Conservation (phyloP, 1,140 invertebrate genomes). For the Octopus sinensis region DNA sequence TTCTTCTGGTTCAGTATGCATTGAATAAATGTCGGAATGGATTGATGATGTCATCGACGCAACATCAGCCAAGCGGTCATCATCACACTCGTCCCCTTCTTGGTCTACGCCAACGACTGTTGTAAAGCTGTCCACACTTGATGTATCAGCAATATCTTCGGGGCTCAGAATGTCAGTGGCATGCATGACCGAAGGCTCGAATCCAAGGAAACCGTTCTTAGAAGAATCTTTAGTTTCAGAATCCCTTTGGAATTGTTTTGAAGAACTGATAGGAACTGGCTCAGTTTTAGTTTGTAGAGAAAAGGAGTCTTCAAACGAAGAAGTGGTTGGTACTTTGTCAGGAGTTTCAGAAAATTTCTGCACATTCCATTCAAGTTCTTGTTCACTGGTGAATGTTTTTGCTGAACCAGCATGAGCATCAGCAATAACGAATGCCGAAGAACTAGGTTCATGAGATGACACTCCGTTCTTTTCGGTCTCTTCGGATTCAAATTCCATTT, state of each 20-base stretch:
- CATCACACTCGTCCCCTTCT: conserved; percentile 76
- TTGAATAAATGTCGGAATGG: conserved; percentile 51
- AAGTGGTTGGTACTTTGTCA: neutral
- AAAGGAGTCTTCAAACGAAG: conserved; percentile 18
- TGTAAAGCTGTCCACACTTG: conserved; percentile 81
- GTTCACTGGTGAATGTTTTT: conserved; percentile 2
- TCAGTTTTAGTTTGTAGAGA: conserved; percentile 25
- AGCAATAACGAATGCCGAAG: neutral
- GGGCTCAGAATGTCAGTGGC: conserved; percentile 25
- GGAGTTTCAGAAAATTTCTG: conserved; percentile 9
- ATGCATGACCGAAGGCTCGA: conserved; percentile 13
- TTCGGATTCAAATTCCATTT: conserved; percentile 18
- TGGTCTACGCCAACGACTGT: conserved; percentile 61
- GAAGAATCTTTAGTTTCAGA: conserved; percentile 12
- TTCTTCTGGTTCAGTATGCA: conserved; percentile 59
- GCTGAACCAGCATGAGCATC: neutral
- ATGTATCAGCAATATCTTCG: conserved; percentile 65
- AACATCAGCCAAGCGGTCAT: conserved; percentile 61
- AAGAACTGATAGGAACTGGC: conserved; percentile 20
- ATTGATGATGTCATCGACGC: conserved; percentile 58
- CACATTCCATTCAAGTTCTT: conserved; percentile 2
- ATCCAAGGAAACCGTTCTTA: conserved; percentile 17
- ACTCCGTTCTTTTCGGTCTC: conserved; percentile 15
- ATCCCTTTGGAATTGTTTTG: conserved; percentile 1
- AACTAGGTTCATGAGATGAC: neutral